Percentiles rank a stretch among this genome's conserved stretches.
Conservation (phyloP, 2,888 invertebrate genomes). For the Aporophyla nigra region DNA sequence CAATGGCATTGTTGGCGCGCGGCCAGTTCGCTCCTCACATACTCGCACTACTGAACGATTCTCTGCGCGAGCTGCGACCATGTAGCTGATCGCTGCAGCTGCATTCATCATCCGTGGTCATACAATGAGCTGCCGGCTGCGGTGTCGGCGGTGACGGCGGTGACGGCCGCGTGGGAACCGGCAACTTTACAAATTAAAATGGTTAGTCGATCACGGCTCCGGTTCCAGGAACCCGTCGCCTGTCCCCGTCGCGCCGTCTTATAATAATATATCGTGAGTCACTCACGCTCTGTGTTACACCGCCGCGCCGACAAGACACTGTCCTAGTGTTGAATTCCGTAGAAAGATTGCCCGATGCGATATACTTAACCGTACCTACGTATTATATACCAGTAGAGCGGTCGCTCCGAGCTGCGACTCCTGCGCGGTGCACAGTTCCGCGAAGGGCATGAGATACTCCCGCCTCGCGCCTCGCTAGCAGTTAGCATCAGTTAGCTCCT, state of each 20-base stretch:
- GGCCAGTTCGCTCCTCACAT: constrained; percentile 66
- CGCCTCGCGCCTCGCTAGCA: constrained; percentile 64
- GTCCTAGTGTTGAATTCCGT: constrained; percentile 63
- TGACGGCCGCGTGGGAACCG: constrained; percentile 51
- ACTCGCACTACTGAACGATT: constrained; percentile 58
- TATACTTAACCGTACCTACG: constrained; percentile 13
- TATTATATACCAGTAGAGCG: constrained; percentile 24
- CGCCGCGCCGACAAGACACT: constrained; percentile 56
- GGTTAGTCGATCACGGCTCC: constrained; percentile 20
- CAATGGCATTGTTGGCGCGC: constrained; percentile 74
- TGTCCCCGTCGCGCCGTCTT: constrained; percentile 34
- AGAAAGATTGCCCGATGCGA: constrained; percentile 43
- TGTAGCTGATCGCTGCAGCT: constrained; percentile 20
- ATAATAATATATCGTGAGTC: constrained; percentile 62
- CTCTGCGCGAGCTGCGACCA: constrained; percentile 6
- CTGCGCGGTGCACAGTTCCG: constrained; percentile 64
- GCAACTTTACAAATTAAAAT: constrained; percentile 22
- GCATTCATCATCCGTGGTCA: constrained; percentile 38
- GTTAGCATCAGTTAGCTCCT: constrained; percentile 72
- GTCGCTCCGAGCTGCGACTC: constrained; percentile 12
- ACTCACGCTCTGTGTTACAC: constrained; percentile 54
- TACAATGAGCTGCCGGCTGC: background rate
- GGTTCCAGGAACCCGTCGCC: constrained; percentile 50
- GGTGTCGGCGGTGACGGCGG: background rate
- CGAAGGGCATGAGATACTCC: constrained; percentile 73